Evolutionary conservation across 2,113 vertebrate species (phyloP).

Genomic region (Toxostoma redivivum): DNA sequence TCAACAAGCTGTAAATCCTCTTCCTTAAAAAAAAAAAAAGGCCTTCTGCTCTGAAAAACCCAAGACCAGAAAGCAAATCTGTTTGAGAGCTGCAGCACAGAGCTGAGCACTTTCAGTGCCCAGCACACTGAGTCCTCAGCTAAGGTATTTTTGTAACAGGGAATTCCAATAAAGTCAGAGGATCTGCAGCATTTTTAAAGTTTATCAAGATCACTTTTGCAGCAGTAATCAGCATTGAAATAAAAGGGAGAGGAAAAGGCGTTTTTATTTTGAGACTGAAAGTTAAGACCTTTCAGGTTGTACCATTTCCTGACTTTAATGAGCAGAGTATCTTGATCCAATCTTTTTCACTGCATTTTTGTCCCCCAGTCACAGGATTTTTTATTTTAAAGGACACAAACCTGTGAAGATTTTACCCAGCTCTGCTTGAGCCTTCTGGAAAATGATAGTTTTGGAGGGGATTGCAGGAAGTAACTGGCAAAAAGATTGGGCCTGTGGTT

Average conservation of each 20-base stretch:
- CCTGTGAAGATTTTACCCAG: not conserved
- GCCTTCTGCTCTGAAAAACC: not conserved
- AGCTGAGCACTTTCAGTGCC: not conserved
- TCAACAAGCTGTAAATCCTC: not conserved
- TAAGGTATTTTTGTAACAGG: not conserved
- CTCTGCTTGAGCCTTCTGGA: not conserved
- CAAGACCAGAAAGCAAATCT: not conserved
- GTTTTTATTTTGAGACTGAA: not conserved
- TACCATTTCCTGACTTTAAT: not conserved
- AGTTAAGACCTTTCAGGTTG: slow-evolving; percentile 5
- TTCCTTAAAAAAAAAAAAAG: not conserved
- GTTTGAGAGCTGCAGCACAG: not conserved
- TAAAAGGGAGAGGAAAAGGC: not conserved
- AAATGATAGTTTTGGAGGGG: not conserved
- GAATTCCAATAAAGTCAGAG: not conserved
- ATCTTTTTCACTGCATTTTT: slow-evolving; percentile 24
- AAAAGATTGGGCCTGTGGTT: not conserved
- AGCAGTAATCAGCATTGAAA: not conserved
- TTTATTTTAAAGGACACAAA: slow-evolving; percentile 13
- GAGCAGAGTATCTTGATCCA: not conserved
- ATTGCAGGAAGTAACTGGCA: not conserved
- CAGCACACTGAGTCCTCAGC: not conserved
- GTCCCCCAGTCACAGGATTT: not conserved
- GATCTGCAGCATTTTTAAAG: not conserved
- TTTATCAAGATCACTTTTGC: not conserved